Evolutionary conservation across 2,113 vertebrate species (phyloP).

Genomic region (Argyrosomus japonicus): DNA sequence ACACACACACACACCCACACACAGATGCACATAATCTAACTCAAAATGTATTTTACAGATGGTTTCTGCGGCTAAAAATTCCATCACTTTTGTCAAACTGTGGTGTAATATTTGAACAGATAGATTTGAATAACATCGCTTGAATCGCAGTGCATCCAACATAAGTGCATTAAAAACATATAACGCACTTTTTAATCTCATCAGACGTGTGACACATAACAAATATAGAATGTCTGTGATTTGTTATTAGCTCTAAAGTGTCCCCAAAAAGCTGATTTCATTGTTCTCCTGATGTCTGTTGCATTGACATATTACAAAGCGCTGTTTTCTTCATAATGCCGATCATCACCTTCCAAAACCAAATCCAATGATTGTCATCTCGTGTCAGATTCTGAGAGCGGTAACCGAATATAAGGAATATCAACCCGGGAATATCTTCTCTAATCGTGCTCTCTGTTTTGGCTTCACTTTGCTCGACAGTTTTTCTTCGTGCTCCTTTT

Average conservation of each 20-base stretch:
- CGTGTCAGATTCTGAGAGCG: constrained; percentile 49
- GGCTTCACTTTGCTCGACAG: constrained; percentile 53
- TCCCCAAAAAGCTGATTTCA: constrained; percentile 41
- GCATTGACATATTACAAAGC: constrained; percentile 40
- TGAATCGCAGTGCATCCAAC: neutral
- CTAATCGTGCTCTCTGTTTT: constrained; percentile 50
- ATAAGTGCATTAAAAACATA: constrained; percentile 20
- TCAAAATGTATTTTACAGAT: constrained; percentile 1
- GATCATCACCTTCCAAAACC: constrained; percentile 50
- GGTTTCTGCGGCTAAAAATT: neutral
- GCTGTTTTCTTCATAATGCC: constrained; percentile 62
- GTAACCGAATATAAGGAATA: constrained; percentile 67
- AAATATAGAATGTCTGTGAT: constrained; percentile 9
- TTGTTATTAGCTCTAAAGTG: constrained; percentile 13
- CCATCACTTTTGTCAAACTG: constrained; percentile 13
- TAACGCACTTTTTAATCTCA: constrained; percentile 12
- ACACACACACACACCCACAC: constrained; percentile 17
- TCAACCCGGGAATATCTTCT: constrained; percentile 51
- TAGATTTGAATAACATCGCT: neutral
- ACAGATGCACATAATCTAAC: constrained; percentile 12
- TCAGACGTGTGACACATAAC: constrained; percentile 15
- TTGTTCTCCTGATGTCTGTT: constrained; percentile 39
- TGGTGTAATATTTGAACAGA: neutral
- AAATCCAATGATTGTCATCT: constrained; percentile 71
- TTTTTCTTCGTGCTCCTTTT: constrained; percentile 30